These are phyloP conservation scores for Euzophera pinguis DNA, from an alignment of 2,888 invertebrate genomes.

Conservation along the genomic window DNA sequence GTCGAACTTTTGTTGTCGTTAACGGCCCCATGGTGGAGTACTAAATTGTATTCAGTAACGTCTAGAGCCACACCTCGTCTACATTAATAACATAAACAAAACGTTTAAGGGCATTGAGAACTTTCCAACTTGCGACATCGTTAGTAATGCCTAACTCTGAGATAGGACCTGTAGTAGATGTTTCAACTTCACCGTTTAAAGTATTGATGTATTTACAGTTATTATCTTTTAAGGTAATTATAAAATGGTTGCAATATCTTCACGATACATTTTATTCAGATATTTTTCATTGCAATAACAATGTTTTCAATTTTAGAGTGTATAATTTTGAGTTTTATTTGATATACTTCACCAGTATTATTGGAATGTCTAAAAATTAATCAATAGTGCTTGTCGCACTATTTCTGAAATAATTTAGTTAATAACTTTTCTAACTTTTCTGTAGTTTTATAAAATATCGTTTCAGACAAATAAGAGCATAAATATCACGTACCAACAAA, in stretches of 20 bases:
- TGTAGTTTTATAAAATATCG: too few relatives aligned
- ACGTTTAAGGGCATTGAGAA: conserved; percentile 49
- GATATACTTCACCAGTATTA: too few relatives aligned
- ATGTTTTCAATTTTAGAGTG: not conserved
- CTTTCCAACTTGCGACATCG: conserved; percentile 38
- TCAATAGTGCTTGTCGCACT: too few relatives aligned
- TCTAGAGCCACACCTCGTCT: conserved; percentile 34
- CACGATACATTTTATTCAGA: not conserved
- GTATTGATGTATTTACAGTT: conserved; percentile 10
- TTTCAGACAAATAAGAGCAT: too few relatives aligned
- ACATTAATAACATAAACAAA: conserved; percentile 46
- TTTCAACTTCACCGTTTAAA: conserved; percentile 5
- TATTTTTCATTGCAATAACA: not conserved
- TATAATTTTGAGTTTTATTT: too few relatives aligned
- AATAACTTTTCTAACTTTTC: too few relatives aligned
- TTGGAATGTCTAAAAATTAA: too few relatives aligned
- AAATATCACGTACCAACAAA: too few relatives aligned
- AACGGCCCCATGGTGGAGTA: conserved; percentile 11
- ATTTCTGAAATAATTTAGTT: too few relatives aligned
- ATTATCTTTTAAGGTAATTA: conserved; percentile 10
- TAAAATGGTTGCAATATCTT: not conserved
- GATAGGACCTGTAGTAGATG: conserved; percentile 10
- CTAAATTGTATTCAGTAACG: conserved; percentile 15
- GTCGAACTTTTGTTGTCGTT: conserved; percentile 1
- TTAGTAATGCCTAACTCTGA: conserved; percentile 15